Conservation (phyloP, 2,888 invertebrate genomes). For the Lasioglossum malachurum region DNA sequence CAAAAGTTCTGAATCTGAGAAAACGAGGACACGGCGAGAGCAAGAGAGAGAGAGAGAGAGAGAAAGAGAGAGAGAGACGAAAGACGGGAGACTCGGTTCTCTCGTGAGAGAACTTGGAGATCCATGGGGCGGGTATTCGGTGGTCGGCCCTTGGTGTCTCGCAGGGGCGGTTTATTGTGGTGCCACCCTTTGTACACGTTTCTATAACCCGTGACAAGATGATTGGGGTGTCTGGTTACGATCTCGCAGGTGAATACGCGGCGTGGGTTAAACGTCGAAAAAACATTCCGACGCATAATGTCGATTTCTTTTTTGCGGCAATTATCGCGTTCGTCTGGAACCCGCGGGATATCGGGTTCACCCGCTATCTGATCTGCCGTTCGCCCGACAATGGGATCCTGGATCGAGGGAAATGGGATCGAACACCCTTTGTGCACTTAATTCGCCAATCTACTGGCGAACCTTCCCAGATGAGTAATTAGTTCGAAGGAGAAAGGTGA, state of each 20-base stretch:
- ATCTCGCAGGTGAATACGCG: conserved; percentile 78
- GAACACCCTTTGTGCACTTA: conserved; percentile 6
- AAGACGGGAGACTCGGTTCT: not conserved
- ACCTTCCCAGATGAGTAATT: not conserved
- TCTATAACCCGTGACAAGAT: conserved; percentile 83
- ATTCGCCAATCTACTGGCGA: not conserved
- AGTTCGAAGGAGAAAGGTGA: not conserved
- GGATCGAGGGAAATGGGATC: not conserved
- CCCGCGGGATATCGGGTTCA: conserved; percentile 36
- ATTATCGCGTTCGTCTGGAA: conserved; percentile 38
- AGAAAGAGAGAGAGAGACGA: not conserved
- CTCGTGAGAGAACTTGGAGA: conserved; percentile 42
- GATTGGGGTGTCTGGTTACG: conserved; percentile 82
- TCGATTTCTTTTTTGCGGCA: conserved; percentile 61
- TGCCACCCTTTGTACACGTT: conserved; percentile 79
- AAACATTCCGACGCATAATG: conserved; percentile 61
- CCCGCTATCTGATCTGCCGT: conserved; percentile 17
- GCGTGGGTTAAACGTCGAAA: conserved; percentile 76
- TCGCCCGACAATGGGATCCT: not conserved
- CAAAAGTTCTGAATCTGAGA: conserved; percentile 9
- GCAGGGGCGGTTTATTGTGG: conserved; percentile 83
- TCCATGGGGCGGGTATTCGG: conserved; percentile 36
- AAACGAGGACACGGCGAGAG: conserved; percentile 12
- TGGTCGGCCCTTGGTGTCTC: conserved; percentile 75
- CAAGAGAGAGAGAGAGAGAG: not conserved